These are phyloP conservation scores for Gracilinanus agilis DNA, from an alignment of 2,113 vertebrate species.

Conservation along the genomic window DNA sequence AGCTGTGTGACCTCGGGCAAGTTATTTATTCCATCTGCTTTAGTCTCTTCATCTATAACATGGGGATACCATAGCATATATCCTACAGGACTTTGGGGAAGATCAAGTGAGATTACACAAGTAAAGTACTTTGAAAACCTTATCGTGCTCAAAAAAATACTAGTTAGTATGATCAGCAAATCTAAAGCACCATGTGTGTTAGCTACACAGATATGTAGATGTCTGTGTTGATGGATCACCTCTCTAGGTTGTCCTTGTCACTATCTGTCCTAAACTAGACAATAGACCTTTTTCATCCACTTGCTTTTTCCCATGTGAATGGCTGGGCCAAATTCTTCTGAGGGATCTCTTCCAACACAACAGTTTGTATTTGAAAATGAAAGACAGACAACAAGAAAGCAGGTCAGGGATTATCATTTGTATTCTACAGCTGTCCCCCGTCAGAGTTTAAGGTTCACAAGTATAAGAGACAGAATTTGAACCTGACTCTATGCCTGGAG, in stretches of 20 bases:
- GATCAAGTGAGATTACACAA: not conserved
- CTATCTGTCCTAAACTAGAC: not conserved
- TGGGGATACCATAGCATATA: not conserved
- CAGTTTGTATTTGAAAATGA: too few relatives aligned
- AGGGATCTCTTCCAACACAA: not conserved
- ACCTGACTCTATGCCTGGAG: not conserved
- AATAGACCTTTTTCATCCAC: too few relatives aligned
- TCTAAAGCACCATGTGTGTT: not conserved
- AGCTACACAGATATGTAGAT: not conserved
- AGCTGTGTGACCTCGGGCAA: too few relatives aligned
- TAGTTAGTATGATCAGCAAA: not conserved
- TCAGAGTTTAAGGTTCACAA: not conserved
- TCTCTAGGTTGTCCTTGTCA: not conserved
- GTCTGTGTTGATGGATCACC: not conserved
- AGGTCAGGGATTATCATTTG: not conserved
- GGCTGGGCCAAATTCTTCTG: not conserved
- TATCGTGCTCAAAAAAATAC: not conserved
- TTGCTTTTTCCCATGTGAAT: not conserved
- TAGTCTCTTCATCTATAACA: not conserved
- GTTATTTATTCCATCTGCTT: not conserved
- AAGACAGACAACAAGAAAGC: not conserved
- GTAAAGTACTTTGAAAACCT: not conserved
- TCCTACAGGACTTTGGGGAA: not conserved
- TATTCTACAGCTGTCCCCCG: not conserved
- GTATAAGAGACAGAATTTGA: not conserved